Conservation (phyloP, 1,140 invertebrate genomes). For the Sitobion miscanthi region DNA sequence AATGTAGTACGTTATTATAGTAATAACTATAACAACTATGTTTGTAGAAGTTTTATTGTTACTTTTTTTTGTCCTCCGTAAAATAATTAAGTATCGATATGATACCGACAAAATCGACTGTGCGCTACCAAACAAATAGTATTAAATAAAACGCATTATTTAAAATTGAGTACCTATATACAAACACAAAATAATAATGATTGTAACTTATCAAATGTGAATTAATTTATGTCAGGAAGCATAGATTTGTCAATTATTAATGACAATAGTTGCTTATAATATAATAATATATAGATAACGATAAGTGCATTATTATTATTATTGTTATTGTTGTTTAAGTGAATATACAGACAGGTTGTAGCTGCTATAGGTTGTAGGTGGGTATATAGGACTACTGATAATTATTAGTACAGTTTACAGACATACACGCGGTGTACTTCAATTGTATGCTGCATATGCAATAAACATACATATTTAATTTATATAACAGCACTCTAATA, state of each 20-base stretch:
- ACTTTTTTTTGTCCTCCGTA: background rate
- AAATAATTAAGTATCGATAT: slow-evolving; percentile 5
- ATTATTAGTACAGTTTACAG: background rate
- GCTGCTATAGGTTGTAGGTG: background rate
- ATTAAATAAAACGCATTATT: background rate
- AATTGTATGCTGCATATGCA: background rate
- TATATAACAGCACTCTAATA: background rate
- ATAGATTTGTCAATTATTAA: background rate
- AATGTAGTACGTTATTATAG: background rate
- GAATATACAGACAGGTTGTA: background rate
- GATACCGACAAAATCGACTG: background rate
- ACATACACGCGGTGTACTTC: background rate
- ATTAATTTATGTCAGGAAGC: background rate
- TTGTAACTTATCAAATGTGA: background rate
- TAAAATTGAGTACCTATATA: background rate
- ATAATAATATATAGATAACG: background rate
- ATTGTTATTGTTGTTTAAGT: slow-evolving; percentile 13
- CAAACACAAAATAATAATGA: background rate
- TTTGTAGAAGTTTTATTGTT: background rate
- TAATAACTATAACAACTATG: background rate
- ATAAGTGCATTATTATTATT: background rate
- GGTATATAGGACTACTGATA: background rate
- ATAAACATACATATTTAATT: background rate
- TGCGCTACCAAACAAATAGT: background rate
- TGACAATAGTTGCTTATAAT: background rate